Conservation (phyloP, 2,113 vertebrate genomes). For the Papio anubis region DNA sequence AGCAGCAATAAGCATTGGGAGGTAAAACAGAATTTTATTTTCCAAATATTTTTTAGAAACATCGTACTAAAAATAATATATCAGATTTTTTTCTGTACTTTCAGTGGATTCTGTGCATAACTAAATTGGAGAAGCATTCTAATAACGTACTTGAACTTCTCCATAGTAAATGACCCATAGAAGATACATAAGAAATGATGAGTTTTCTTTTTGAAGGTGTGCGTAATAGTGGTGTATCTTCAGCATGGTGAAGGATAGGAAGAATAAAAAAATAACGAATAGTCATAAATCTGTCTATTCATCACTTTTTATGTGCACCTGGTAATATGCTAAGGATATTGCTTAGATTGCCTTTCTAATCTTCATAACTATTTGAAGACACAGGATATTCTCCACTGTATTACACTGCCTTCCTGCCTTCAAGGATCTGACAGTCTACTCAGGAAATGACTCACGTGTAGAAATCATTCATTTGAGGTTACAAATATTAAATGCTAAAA, state of each 20-base stretch:
- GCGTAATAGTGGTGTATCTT: fast-evolving
- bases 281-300: background rate
- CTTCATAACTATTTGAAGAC: background rate
- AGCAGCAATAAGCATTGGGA: background rate
- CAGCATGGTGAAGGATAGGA: background rate
- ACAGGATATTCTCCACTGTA: background rate
- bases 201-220: background rate
- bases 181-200: background rate
- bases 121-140: background rate
- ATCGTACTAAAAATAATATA: background rate
- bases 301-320: background rate
- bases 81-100: background rate
- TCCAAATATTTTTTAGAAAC: background rate
- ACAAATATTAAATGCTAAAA: background rate
- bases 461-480: background rate
- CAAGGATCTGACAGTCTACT: background rate
- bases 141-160: background rate
- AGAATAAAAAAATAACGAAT: background rate
- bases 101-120: background rate
- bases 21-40: background rate
- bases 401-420: background rate
- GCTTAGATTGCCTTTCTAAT: background rate
- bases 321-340: background rate
- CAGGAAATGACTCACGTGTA: background rate
- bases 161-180: background rate